Conservation (phyloP, 2,888 invertebrate species). For the Caenorhabditis sp. region DNA sequence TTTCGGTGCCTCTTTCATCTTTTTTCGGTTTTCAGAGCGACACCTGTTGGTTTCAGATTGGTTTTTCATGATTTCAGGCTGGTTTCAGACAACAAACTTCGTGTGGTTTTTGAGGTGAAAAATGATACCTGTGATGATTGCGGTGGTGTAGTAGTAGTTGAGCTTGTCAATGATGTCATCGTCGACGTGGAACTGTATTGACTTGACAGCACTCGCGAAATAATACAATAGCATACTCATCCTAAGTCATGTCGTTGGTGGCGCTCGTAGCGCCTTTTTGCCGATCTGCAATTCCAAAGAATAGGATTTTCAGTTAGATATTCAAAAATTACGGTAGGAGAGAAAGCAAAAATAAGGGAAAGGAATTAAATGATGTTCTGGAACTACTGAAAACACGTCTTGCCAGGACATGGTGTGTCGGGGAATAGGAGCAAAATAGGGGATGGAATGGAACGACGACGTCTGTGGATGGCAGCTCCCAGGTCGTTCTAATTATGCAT, state of each 20-base stretch:
- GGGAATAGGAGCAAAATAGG: not conserved
- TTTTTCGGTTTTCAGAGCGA: not conserved
- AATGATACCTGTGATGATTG: constrained; percentile 83
- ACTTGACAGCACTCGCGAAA: constrained; percentile 83
- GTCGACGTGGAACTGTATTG: constrained; percentile 83
- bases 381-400: constrained; percentile 43
- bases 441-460: constrained; percentile 9
- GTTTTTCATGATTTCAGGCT: not conserved
- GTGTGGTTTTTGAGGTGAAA: not conserved
- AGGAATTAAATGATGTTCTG: constrained; percentile 42
- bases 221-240: constrained; percentile 82
- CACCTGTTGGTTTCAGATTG: constrained; percentile 24
- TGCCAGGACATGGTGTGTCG: constrained; percentile 10
- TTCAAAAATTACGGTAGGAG: not conserved
- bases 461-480: constrained; percentile 64
- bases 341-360: constrained; percentile 9
- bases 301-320: not conserved
- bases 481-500: constrained; percentile 67
- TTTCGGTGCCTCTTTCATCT: constrained; percentile 36
- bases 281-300: constrained; percentile 59
- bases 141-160: constrained; percentile 83
- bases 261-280: constrained; percentile 69
- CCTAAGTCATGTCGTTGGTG: constrained; percentile 62
- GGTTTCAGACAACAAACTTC: not conserved
- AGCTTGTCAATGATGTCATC: constrained; percentile 84